Conservation (phyloP, 2,797 vertebrate species). For the Scleropages formosus region DNA sequence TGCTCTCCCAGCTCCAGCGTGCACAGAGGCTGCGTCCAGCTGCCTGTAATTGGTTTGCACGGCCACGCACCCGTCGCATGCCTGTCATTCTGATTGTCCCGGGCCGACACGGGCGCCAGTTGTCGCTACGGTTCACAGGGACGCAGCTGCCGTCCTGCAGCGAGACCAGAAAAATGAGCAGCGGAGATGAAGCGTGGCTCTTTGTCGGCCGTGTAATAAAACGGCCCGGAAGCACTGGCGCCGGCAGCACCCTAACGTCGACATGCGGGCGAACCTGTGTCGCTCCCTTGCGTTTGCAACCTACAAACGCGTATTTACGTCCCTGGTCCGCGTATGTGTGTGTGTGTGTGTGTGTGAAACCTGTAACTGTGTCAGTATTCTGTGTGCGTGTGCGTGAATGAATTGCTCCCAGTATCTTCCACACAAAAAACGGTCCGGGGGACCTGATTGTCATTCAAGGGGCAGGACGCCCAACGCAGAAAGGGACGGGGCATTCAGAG, state of each 20-base stretch:
- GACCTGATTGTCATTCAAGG: slow-evolving; percentile 30
- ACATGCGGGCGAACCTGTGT: neutral
- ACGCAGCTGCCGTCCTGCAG: slow-evolving; percentile 51
- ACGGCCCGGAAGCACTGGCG: neutral
- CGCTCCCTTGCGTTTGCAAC: too few species aligned
- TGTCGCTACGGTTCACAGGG: slow-evolving; percentile 47
- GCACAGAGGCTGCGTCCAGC: neutral
- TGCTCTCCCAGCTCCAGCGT: neutral
- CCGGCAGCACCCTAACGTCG: neutral
- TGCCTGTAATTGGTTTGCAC: neutral
- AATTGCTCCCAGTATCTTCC: neutral
- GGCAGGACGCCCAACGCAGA: slow-evolving; percentile 7
- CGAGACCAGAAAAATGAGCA: slow-evolving; percentile 49
- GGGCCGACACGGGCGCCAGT: slow-evolving; percentile 33
- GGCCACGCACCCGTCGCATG: neutral
- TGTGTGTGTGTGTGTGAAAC: neutral
- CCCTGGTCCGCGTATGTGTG: neutral
- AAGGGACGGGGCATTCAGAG: slow-evolving; percentile 25
- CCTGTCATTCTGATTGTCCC: slow-evolving; percentile 24
- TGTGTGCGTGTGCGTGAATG: neutral
- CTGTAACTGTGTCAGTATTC: neutral
- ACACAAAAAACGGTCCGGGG: neutral
- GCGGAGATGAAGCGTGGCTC: slow-evolving; percentile 34
- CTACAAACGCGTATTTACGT: neutral
- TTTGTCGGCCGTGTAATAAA: too few species aligned